Conservation (phyloP, 2,113 vertebrate species). For the Gnathonemus echidnorhynchus region DNA sequence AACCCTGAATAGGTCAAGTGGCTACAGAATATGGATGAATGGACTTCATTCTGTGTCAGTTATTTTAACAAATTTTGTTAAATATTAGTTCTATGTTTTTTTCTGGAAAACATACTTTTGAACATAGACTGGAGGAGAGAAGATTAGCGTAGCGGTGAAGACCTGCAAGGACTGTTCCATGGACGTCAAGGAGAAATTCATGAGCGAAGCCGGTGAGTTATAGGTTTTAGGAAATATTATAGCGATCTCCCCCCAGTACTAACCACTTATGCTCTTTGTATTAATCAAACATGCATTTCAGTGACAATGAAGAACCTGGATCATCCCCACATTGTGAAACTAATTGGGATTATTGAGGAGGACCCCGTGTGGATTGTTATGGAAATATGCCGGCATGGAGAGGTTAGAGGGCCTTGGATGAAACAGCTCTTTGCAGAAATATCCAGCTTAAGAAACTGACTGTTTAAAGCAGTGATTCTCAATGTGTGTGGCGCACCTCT, state of each 20-base stretch:
- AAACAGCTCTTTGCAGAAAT: background rate
- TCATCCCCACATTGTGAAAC: slow-evolving; percentile 83
- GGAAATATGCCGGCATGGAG: slow-evolving; percentile 82
- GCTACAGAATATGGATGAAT: background rate
- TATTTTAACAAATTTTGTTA: background rate
- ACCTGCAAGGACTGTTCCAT: slow-evolving; percentile 88
- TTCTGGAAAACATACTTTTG: background rate
- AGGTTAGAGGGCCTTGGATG: slow-evolving; percentile 58
- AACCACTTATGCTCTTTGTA: background rate
- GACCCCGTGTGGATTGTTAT: slow-evolving; percentile 92
- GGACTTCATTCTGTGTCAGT: background rate
- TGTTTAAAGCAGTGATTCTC: background rate
- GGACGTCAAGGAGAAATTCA: slow-evolving; percentile 90
- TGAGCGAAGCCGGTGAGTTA: slow-evolving; percentile 81
- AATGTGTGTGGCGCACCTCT: too few species aligned
- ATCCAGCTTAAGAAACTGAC: background rate
- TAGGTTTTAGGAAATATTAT: background rate
- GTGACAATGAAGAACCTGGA: slow-evolving; percentile 89
- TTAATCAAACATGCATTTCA: slow-evolving; percentile 33
- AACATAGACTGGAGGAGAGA: slow-evolving; percentile 64
- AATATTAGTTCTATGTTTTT: background rate
- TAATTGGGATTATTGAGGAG: slow-evolving; percentile 86
- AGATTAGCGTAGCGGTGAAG: slow-evolving; percentile 78
- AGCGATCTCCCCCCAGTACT: background rate
- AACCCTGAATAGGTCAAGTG: background rate